Conservation (phyloP, 2,797 vertebrate species). For the Myiotriccus ornatus region DNA sequence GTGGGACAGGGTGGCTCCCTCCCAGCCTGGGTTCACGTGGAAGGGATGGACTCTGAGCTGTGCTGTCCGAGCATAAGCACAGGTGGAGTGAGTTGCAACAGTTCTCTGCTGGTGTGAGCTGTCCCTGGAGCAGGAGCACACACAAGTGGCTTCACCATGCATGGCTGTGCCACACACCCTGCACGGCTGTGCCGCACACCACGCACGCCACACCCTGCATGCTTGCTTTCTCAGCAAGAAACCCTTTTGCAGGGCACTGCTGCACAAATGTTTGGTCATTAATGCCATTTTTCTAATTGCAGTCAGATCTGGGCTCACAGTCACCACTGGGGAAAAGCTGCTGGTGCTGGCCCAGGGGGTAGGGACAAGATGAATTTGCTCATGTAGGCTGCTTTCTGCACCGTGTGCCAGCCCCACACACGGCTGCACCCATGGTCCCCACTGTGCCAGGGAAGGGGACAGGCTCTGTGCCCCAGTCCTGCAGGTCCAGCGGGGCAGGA, state of each 20-base stretch:
- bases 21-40: rapidly evolving
- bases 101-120: not conserved
- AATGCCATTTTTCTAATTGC: not conserved
- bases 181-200: rapidly evolving
- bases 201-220: not conserved
- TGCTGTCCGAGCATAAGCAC: rapidly evolving
- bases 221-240: not conserved
- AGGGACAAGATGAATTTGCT: not conserved
- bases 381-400: rapidly evolving
- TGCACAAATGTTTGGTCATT: not conserved
- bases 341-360: not conserved
- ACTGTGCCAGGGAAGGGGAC: too few relatives aligned
- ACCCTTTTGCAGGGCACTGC: not conserved
- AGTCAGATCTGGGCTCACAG: not conserved
- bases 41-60: rapidly evolving
- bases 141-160: not conserved
- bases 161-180: not conserved
- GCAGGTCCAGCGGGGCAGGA: not conserved
- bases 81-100: not conserved
- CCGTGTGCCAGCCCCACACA: rapidly evolving
- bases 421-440: rapidly evolving
- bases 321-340: not conserved
- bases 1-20: not conserved
- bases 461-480: not conserved
- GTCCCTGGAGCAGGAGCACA: not conserved